Conservation (phyloP, 2,888 invertebrate genomes). For the Rotaria sp. region DNA sequence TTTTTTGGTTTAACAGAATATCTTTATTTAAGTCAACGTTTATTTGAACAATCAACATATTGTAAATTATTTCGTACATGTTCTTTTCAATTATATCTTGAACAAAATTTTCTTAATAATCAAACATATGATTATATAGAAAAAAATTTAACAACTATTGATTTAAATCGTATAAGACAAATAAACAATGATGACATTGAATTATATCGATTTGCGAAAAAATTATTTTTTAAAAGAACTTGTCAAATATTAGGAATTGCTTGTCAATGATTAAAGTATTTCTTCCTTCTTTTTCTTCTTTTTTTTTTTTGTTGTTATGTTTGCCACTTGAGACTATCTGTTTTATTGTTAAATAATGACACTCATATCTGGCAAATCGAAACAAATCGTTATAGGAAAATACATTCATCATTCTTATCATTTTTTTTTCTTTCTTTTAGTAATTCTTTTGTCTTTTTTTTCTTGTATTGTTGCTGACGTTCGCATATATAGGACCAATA, state of each 20-base stretch:
- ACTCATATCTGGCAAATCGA: neutral
- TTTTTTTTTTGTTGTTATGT: neutral
- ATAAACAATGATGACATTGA: neutral
- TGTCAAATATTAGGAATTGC: neutral
- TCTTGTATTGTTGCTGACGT: neutral
- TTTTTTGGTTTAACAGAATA: constrained; percentile 93
- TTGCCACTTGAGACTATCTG: neutral
- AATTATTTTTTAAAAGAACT: neutral
- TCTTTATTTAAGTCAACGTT: constrained; percentile 64
- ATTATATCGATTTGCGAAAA: neutral
- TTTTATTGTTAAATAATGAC: neutral
- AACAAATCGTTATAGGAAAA: neutral
- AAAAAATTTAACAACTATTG: neutral
- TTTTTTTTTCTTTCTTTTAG: neutral
- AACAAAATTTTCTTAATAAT: neutral
- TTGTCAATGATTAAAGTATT: neutral
- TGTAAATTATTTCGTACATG: neutral
- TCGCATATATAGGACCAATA: neutral
- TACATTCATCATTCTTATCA: neutral
- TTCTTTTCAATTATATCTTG: neutral
- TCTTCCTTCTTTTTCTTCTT: no score
- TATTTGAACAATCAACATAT: constrained; percentile 46
- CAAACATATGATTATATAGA: neutral
- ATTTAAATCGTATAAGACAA: neutral
- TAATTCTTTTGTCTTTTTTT: neutral